Base-by-base conservation (phyloP, 37 sponge, comb jelly and placozoan genomes). In the Trichoplax adhaerens region DNA sequence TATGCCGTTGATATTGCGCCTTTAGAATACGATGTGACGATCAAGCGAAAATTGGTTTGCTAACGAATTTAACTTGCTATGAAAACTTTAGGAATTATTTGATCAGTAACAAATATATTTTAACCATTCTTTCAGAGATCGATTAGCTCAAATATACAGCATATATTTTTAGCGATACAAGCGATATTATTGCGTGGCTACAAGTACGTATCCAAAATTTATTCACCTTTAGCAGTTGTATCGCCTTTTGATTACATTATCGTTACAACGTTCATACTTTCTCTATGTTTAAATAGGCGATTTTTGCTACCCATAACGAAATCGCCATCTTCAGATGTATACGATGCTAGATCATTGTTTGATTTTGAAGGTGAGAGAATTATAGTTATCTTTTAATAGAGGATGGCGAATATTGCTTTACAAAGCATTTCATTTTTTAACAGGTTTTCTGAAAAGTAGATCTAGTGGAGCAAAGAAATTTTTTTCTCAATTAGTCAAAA, bases 1-100 rank as follows among this genome's bases (percentile, higher is more conserved):
- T 29, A 29, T 29, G 90, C 90, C 8, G 90, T 89, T 50, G 83
- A 89, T 65, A 76, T 89, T 48, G 77, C 90, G 1, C 86, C 86
- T 10, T 82, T 85, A n/a, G 90, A 85, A 6, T 57, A 77, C 56
- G 56, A 64, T 78, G 77, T 29, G 29, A 29, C 29, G 29, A 29
- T 29, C 29, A 29, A 29, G 29, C 29, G 29, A 29, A 29, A 29
- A 29, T 29, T 29, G 29, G 29, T 29, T 29, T 29, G 29, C 29
- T 29, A 29, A 29, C 29, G 29, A 29, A 29, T 29, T 29, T 29
- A 29, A 29, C 29, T 29, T 29, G 29, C 29, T 29, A 29, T 50
- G 10, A 50, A 52, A 5, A 12, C 29, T 58, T 57, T 46, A 5
- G 72, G 64, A 10, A 6, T 5, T 61, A 6, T 57, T 6, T 57